These are phyloP conservation scores for Drosophila sturtevanti DNA, from an alignment of 1,140 invertebrate genomes.

Conservation along the genomic window DNA sequence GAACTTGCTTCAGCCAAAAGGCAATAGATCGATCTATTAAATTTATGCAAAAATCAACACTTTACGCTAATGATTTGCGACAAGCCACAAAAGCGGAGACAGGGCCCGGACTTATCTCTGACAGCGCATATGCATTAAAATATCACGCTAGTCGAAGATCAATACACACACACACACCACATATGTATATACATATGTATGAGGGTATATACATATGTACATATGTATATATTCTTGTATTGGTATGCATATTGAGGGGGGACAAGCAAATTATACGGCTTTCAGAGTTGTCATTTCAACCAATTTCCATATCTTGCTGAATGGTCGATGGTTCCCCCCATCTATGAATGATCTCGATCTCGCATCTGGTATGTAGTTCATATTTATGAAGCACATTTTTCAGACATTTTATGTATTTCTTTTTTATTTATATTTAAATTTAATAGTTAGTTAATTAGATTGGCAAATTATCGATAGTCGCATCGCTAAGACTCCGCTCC, in stretches of 20 bases:
- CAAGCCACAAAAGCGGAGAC: conserved; percentile 34
- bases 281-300: not conserved
- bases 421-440: conserved; percentile 67
- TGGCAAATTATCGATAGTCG: conserved; percentile 56
- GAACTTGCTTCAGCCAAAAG: conserved; percentile 52
- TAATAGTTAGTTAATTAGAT: conserved; percentile 72
- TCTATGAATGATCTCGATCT: conserved; percentile 52
- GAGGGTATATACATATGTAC: not conserved
- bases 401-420: conserved; percentile 34
- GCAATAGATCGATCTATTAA: conserved; percentile 36
- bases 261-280: not conserved
- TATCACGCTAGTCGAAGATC: not conserved
- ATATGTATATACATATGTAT: too few species aligned
- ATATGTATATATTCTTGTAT: conserved; percentile 16
- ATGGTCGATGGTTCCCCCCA: not conserved
- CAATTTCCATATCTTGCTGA: conserved; percentile 8
- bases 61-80: conserved; percentile 73
- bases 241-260: not conserved
- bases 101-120: conserved; percentile 42
- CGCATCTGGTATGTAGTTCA: conserved; percentile 1
- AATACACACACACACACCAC: not conserved
- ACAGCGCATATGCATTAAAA: conserved; percentile 7
- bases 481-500: conserved; percentile 15
- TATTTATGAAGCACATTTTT: conserved; percentile 61
- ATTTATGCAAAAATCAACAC: conserved; percentile 76